Percentiles rank a stretch among this genome's conserved stretches.
Conservation (phyloP, 2,888 invertebrate genomes). For the Drosophila austrosaltans region DNA sequence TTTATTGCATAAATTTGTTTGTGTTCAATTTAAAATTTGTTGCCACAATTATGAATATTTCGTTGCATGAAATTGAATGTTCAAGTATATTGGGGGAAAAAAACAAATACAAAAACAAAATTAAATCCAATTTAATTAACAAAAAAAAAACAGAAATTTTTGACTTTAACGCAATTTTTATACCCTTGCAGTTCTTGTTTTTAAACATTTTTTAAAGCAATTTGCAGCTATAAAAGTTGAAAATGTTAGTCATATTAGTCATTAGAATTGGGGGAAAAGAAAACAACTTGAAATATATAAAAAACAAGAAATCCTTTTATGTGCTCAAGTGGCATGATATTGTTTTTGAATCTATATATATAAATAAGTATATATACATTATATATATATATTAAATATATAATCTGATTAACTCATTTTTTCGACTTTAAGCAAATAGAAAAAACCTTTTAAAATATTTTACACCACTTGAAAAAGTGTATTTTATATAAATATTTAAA, state of each 20-base stretch:
- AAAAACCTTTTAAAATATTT: too few relatives aligned
- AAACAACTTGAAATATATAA: too few relatives aligned
- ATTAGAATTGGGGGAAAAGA: too few relatives aligned
- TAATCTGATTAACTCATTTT: too few relatives aligned
- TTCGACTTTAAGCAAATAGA: too few relatives aligned
- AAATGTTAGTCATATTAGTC: background rate
- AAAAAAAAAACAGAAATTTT: background rate
- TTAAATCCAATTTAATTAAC: background rate
- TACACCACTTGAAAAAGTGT: too few relatives aligned
- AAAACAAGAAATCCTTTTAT: too few relatives aligned
- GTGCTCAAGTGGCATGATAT: too few relatives aligned
- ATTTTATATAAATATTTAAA: too few relatives aligned
- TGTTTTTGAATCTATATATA: too few relatives aligned
- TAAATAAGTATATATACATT: too few relatives aligned
- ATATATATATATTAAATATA: too few relatives aligned
- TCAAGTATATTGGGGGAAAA: background rate
- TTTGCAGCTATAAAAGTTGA: background rate
- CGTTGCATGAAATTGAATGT: background rate
- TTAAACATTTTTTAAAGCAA: background rate
- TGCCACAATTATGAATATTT: background rate
- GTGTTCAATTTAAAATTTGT: conserved; percentile 3
- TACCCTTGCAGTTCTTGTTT: background rate
- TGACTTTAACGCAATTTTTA: background rate
- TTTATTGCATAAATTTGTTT: conserved; percentile 23
- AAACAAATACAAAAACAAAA: background rate